Base-by-base conservation (phyloP, 2,797 vertebrate species). In the Schizopygopsis pylzovi region DNA sequence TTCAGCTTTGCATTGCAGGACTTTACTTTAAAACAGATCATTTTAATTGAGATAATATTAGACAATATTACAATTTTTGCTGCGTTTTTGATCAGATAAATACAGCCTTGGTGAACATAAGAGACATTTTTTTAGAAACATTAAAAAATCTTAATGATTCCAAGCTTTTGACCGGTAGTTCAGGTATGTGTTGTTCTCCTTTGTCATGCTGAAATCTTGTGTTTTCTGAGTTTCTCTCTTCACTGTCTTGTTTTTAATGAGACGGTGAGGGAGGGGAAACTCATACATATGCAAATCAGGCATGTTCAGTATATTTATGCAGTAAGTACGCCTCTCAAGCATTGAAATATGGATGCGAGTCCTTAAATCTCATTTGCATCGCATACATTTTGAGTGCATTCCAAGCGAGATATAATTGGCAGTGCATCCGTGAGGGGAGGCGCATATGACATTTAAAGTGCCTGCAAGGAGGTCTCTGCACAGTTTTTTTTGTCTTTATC, bases 361-460 rank as follows among this genome's bases (percentile, higher is more conserved):
- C 52, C 22, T 59, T n/a, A 25, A 59, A 59, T 54, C 52, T 59
- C 33, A 59, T 78, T 59, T 43, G 37, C 76, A 61, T 61, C 22
- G 5, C 22, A 79, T 79, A 79, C 77, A 79, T 63, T n/a, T 63
- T 61, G 9, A 79, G 43, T 79, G 54, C 59, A 15, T 79, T 79
- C 39, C 39, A 63, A 45, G 56, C 16, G 15, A 41, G 39, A 20
- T 20, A 79, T 61, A 79, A 79, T 79, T 61, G 22, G 39, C 54
- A 43, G 7, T n/a, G 76, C 54, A 43, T 78, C 76, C 1, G 2
- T 16, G 8, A 13, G 37, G 37, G 37, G 7, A 61, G 22, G 13
- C 37, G 4, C 75, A 78, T 41, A n/a, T 78, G 49, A 77, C 76
- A 25, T 78, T 59, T n/a, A 78, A 77, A 78, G 52, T 16, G 37